A percentile compares a stretch with the other conserved stretches of the same genome.
Conservation (phyloP, 2,888 invertebrate species). For the Sclerodermus sp. region DNA sequence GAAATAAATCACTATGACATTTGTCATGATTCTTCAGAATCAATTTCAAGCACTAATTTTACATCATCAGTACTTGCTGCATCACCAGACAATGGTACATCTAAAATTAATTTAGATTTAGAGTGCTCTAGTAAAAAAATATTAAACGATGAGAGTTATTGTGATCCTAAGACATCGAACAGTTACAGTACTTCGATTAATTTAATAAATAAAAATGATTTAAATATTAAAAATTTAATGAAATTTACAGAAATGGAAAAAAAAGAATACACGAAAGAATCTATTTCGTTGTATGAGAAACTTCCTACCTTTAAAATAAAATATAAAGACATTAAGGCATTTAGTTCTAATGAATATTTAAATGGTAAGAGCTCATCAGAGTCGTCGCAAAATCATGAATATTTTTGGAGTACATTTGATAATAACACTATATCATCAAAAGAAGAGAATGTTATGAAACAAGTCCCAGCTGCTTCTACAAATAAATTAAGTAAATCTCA, state of each 20-base stretch:
- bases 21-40: constrained; percentile 59
- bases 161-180: constrained; percentile 32
- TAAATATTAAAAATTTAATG: too few species aligned
- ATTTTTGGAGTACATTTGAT: constrained; percentile 50
- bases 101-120: constrained; percentile 48
- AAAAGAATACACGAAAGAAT: constrained; percentile 40
- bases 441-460: constrained; percentile 42
- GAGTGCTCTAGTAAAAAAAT: constrained; percentile 46
- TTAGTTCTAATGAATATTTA: constrained; percentile 39
- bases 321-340: constrained; percentile 5
- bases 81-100: constrained; percentile 57
- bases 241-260: too few species aligned
- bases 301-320: constrained; percentile 9
- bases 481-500: constrained; percentile 36
- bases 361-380: constrained; percentile 43
- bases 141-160: constrained; percentile 30
- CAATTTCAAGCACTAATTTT: constrained; percentile 58
- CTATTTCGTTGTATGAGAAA: constrained; percentile 26
- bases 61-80: constrained; percentile 49
- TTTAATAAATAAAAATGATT: too few species aligned
- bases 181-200: constrained; percentile 39
- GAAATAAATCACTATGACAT: constrained; percentile 37
- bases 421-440: constrained; percentile 46
- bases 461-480: constrained; percentile 13
- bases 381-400: constrained; percentile 48